Evolutionary conservation across 2,113 vertebrate genomes (phyloP).

Genomic region (Amia ocellicauda): DNA sequence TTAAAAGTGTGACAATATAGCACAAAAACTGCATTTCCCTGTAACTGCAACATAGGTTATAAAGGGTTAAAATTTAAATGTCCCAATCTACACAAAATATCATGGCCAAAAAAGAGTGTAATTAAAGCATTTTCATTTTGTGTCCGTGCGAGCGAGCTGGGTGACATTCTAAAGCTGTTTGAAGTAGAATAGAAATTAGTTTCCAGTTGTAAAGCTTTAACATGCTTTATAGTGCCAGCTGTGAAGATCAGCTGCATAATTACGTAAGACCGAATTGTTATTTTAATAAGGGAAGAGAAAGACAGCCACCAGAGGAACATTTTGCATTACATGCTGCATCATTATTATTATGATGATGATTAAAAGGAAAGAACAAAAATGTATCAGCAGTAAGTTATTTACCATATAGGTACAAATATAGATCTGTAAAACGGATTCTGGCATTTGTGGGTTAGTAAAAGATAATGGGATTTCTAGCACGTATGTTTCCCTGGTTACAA

Average conservation of each 20-base stretch:
- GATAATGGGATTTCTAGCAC: no score
- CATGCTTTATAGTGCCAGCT: conserved; percentile 12
- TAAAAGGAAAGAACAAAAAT: no score
- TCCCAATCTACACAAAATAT: background rate
- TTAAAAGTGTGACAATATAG: no score
- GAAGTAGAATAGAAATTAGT: conserved; percentile 6
- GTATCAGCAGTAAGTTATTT: no score
- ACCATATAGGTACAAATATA: no score
- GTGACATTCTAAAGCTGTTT: conserved; percentile 3
- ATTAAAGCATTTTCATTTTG: background rate
- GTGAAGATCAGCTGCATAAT: conserved; percentile 27
- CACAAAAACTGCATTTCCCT: no score
- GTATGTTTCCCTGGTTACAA: no score
- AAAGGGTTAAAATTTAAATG: background rate
- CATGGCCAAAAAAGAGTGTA: background rate
- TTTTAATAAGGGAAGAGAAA: conserved; percentile 1
- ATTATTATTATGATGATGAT: no score
- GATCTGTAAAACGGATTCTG: no score
- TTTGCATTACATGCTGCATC: background rate
- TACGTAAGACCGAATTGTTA: conserved; percentile 12
- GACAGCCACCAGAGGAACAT: background rate
- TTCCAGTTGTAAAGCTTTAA: background rate
- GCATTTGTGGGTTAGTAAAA: conserved; percentile 4
- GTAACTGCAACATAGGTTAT: background rate
- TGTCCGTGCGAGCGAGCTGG: background rate